Evolutionary conservation across 1,140 invertebrate species (phyloP).

Genomic region (Plutomurus gul): DNA sequence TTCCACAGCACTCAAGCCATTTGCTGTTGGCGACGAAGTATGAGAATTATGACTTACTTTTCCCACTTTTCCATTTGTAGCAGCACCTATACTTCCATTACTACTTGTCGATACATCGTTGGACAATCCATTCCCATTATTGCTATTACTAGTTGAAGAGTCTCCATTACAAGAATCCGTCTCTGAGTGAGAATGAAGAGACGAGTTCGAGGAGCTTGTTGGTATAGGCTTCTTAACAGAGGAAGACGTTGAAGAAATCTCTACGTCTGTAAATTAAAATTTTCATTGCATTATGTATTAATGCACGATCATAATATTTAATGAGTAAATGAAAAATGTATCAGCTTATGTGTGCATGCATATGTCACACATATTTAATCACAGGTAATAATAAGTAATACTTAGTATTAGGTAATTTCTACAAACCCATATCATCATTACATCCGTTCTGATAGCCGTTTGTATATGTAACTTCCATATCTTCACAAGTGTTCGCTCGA

Average conservation of each 20-base stretch:
- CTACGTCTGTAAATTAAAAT: constrained; percentile 45
- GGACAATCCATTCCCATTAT: constrained; percentile 41
- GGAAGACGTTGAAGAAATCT: constrained; percentile 49
- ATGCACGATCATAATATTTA: too few species aligned
- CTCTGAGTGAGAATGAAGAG: constrained; percentile 46
- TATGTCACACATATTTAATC: too few species aligned
- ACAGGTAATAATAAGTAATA: too few species aligned
- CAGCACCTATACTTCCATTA: constrained; percentile 31
- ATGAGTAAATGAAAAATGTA: too few species aligned
- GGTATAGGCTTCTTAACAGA: constrained; percentile 36
- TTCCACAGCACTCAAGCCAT: constrained; percentile 68
- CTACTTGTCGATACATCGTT: constrained; percentile 39
- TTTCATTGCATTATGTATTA: background rate
- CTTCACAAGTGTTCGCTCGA: constrained; percentile 40
- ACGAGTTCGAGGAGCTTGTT: constrained; percentile 51
- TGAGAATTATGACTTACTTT: background rate
- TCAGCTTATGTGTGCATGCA: too few species aligned
- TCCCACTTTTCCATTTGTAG: constrained; percentile 5
- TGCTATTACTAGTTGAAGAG: constrained; percentile 38
- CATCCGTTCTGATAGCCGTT: constrained; percentile 72
- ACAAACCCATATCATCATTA: constrained; percentile 55
- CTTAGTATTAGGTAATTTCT: background rate
- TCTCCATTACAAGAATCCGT: constrained; percentile 50
- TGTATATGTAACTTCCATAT: constrained; percentile 55
- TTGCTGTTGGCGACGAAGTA: background rate